These are phyloP conservation scores for Cairina moschata DNA, from an alignment of 2,113 vertebrate genomes.

Conservation along the genomic window DNA sequence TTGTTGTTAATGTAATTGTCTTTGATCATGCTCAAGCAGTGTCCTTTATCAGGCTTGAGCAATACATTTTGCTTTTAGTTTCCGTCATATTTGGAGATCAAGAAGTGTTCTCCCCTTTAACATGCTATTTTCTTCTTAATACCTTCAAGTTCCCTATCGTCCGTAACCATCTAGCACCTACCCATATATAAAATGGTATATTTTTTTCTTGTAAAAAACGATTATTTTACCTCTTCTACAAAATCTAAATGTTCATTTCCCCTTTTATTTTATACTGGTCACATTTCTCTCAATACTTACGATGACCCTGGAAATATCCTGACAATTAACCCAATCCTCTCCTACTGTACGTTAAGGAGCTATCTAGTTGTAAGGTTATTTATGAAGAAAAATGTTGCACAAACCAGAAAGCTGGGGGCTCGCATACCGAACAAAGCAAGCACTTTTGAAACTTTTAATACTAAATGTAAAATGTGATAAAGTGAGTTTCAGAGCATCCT, in stretches of 20 bases:
- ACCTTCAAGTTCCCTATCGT: background rate
- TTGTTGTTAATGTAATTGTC: background rate
- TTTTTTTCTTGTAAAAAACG: background rate
- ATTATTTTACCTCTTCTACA: background rate
- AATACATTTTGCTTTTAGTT: background rate
- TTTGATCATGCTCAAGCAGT: background rate
- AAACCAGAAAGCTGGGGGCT: background rate
- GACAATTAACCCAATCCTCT: background rate
- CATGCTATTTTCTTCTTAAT: background rate
- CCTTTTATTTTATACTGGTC: background rate
- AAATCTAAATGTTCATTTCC: background rate
- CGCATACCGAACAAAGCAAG: background rate
- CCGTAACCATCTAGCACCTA: background rate
- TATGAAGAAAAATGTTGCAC: background rate
- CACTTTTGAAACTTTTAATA: background rate
- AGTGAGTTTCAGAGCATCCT: background rate
- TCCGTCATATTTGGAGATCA: background rate
- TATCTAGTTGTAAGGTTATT: background rate
- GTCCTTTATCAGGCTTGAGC: background rate
- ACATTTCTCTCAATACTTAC: background rate
- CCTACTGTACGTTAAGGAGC: background rate
- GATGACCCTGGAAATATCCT: background rate
- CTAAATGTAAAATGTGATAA: background rate
- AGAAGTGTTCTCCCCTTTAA: background rate
- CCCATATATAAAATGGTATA: fast-evolving